Percentiles rank a stretch among this genome's conserved stretches.
These are phyloP conservation scores for Brachyhypopomus occidentalis DNA, from an alignment of 2,113 vertebrate genomes.

Conservation along the genomic window DNA sequence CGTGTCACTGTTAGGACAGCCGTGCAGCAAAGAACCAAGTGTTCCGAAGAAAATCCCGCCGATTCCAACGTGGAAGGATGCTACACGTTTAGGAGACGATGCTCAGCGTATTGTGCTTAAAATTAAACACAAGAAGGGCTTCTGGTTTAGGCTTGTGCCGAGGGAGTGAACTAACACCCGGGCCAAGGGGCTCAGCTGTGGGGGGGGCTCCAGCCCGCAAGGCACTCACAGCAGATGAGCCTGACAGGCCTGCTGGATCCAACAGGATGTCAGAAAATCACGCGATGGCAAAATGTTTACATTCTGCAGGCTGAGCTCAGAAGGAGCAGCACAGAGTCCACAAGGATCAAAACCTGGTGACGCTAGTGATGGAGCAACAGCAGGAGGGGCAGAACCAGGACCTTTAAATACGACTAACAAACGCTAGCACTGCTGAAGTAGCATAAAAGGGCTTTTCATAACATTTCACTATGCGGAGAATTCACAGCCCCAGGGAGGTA, in stretches of 20 bases:
- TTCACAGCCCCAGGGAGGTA: background rate
- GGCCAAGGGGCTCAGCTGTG: conserved; percentile 53
- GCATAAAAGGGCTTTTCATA: conserved; percentile 7
- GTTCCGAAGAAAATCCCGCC: background rate
- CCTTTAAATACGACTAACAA: background rate
- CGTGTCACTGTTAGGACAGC: conserved; percentile 50
- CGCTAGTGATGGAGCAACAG: no score
- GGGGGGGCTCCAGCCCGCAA: conserved; percentile 46
- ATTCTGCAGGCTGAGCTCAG: no score
- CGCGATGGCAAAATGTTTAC: background rate
- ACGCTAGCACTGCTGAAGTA: background rate
- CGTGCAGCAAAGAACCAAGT: conserved; percentile 29
- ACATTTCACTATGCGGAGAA: conserved; percentile 3
- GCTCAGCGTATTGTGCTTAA: background rate
- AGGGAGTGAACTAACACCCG: background rate
- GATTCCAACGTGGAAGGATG: conserved; percentile 53
- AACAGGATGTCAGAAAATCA: background rate
- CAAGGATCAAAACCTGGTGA: no score
- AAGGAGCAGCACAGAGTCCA: background rate
- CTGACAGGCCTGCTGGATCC: background rate
- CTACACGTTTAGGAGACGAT: conserved; percentile 24
- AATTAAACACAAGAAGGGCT: conserved; percentile 3
- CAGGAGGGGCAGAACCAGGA: background rate
- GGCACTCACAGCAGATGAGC: background rate
- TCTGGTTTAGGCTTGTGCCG: background rate